A percentile compares a stretch with the other conserved stretches of the same genome.
Evolutionary conservation across 1,140 invertebrate genomes (phyloP).

Genomic region (Drosophila ambigua): DNA sequence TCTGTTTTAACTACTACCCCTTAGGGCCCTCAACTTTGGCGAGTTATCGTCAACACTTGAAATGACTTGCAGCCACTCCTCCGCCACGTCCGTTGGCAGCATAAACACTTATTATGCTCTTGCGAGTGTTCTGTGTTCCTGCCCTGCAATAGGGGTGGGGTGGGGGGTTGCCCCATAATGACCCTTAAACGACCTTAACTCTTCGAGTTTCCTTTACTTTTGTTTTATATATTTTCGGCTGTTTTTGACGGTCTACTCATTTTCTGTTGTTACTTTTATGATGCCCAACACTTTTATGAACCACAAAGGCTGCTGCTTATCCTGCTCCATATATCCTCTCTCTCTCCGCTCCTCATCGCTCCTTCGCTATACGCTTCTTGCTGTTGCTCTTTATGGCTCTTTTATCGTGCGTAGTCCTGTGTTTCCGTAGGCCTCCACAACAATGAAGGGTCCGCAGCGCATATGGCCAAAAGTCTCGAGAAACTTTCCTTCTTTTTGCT

Average conservation of each 20-base stretch:
- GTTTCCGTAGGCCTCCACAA: background rate
- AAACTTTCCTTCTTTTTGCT: constrained; percentile 1
- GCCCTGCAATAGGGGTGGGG: background rate
- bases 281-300: constrained; percentile 44
- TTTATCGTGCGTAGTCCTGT: background rate
- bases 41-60: constrained; percentile 43
- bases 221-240: background rate
- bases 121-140: too few species aligned
- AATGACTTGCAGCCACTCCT: constrained; percentile 24
- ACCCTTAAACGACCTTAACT: constrained; percentile 66
- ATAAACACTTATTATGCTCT: constrained; percentile 6
- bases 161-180: constrained; percentile 40
- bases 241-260: constrained; percentile 26
- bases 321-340: constrained; percentile 6
- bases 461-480: constrained; percentile 17
- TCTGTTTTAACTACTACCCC: background rate
- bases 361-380: constrained; percentile 9
- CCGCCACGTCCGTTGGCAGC: background rate
- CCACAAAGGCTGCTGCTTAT: constrained; percentile 31
- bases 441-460: constrained; percentile 33
- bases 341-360: constrained; percentile 10
- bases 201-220: constrained; percentile 18
- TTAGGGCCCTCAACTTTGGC: constrained; percentile 18
- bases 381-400: constrained; percentile 29
- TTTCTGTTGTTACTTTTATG: constrained; percentile 48